Conservation (phyloP, 2,888 invertebrate species). For the Mantis religiosa region DNA sequence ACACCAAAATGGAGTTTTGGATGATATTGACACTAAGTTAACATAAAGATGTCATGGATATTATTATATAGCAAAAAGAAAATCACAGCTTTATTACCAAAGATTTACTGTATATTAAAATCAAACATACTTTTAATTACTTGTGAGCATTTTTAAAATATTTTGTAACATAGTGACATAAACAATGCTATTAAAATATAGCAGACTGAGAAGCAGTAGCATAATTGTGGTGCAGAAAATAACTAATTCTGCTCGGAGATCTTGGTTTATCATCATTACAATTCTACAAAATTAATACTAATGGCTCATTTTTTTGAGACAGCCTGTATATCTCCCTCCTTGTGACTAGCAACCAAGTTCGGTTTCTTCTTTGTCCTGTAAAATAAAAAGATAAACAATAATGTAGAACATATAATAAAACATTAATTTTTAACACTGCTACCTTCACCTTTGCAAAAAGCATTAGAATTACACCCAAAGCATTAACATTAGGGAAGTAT, state of each 20-base stretch:
- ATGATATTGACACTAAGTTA: neutral
- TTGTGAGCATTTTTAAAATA: neutral
- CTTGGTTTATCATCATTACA: neutral
- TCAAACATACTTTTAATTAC: neutral
- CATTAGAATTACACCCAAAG: neutral
- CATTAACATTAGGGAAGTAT: neutral
- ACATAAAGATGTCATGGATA: neutral
- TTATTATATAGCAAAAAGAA: neutral
- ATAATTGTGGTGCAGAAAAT: neutral
- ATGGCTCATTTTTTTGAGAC: neutral
- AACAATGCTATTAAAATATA: neutral
- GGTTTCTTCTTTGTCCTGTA: slow-evolving; percentile 15
- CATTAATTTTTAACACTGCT: neutral
- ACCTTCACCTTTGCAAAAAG: neutral
- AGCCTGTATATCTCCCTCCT: neutral
- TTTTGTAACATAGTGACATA: neutral
- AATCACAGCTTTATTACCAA: neutral
- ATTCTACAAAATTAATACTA: neutral
- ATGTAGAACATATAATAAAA: neutral
- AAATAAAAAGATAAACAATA: neutral
- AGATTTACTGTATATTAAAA: neutral
- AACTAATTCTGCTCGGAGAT: slow-evolving; percentile 1
- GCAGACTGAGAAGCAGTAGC: neutral
- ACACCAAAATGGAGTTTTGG: neutral
- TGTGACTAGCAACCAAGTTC: slow-evolving; percentile 6